These are phyloP conservation scores for Drosophila erecta DNA, from an alignment of 1,140 invertebrate genomes.

Conservation along the genomic window DNA sequence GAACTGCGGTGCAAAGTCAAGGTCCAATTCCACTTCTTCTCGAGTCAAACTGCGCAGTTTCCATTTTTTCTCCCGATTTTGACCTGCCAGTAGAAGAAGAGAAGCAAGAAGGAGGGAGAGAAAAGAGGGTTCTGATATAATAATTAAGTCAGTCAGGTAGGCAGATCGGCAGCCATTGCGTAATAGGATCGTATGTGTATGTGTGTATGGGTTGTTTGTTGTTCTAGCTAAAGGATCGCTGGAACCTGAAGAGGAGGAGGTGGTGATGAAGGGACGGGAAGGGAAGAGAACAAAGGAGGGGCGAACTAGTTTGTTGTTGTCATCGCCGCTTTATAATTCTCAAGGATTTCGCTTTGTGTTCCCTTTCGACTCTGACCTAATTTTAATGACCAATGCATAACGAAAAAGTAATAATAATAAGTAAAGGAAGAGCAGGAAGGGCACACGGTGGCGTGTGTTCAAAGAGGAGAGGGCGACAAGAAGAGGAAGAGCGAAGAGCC, in stretches of 20 bases:
- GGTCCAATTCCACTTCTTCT: constrained; percentile 51
- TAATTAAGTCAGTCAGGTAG: constrained; percentile 78
- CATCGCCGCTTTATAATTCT: constrained; percentile 24
- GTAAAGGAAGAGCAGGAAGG: constrained; percentile 9
- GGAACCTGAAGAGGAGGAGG: constrained; percentile 2
- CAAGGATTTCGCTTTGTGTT: constrained; percentile 50
- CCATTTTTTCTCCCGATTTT: constrained; percentile 16
- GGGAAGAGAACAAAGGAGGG: constrained; percentile 44
- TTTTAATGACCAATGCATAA: constrained; percentile 71
- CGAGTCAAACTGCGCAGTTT: constrained; percentile 69
- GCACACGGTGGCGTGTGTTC: constrained; percentile 9
- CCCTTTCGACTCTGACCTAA: constrained; percentile 66
- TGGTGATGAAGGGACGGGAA: background rate
- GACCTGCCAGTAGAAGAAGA: constrained; percentile 43
- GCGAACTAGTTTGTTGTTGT: constrained; percentile 65
- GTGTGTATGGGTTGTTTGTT: constrained; percentile 45
- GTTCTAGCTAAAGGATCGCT: constrained; percentile 70
- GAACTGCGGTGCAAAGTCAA: constrained; percentile 67
- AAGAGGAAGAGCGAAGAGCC: background rate
- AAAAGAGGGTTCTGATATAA: constrained; percentile 64
- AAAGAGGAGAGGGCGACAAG: background rate
- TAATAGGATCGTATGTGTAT: constrained; percentile 54
- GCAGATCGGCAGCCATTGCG: constrained; percentile 74
- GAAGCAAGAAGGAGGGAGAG: constrained; percentile 1
- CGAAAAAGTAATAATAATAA: constrained; percentile 34